Percentiles rank a stretch among this genome's conserved stretches.
Evolutionary conservation across 2,797 vertebrate genomes (phyloP).

Genomic region (Leuciscus waleckii): DNA sequence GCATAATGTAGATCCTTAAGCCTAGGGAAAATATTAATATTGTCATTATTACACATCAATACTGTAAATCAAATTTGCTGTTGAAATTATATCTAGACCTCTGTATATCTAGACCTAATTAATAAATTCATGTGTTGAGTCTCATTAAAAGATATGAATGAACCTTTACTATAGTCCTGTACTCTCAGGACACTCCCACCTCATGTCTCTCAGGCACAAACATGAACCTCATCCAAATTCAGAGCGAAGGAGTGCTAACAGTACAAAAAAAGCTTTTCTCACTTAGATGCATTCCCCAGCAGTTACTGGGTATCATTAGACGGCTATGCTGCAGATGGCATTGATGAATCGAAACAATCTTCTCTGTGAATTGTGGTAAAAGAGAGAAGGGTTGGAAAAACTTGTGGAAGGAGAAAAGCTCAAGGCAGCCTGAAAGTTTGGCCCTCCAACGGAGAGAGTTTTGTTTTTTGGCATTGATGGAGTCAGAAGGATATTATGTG

Average conservation of each 20-base stretch:
- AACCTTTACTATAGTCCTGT: background rate
- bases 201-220: conserved; percentile 57
- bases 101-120: background rate
- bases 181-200: background rate
- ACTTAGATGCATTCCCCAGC: conserved; percentile 45
- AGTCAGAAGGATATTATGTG: conserved; percentile 11
- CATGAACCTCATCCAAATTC: conserved; percentile 57
- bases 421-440: conserved; percentile 20
- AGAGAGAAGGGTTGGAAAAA: conserved; percentile 25
- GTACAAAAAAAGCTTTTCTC: conserved; percentile 24
- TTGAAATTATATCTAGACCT: background rate
- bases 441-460: conserved; percentile 7
- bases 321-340: conserved; percentile 51
- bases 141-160: background rate
- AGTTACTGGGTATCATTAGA: conserved; percentile 59
- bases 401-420: conserved; percentile 5
- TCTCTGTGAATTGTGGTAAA: conserved; percentile 44
- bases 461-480: conserved; percentile 40
- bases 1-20: background rate
- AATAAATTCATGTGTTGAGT: background rate
- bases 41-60: conserved; percentile 14
- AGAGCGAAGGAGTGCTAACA: conserved; percentile 54
- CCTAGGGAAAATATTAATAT: background rate
- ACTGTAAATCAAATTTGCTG: conserved; percentile 2
- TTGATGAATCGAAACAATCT: conserved; percentile 59